Percentiles rank a stretch among this genome's conserved stretches.
phyloP scores from a whole-genome alignment of 1,140 invertebrate genomes.

The Vanessa tameamea region DNA sequence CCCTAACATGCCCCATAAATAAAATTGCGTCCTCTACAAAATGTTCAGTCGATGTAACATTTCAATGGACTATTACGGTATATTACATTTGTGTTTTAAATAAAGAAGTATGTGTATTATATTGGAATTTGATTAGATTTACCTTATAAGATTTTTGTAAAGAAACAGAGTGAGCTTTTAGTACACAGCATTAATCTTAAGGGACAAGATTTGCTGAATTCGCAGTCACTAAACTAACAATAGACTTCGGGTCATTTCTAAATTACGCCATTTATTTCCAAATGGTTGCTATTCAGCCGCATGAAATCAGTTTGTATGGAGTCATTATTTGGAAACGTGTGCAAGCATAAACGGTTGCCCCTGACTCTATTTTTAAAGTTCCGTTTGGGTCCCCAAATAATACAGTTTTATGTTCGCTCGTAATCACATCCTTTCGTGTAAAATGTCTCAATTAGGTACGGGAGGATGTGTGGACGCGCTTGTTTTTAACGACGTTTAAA shows the following conservation, averaged over 20 bases:
- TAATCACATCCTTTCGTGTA: conserved; percentile 75
- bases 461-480: conserved; percentile 68
- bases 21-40: too few species aligned
- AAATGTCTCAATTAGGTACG: conserved; percentile 77
- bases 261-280: conserved; percentile 31
- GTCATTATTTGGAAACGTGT: conserved; percentile 38
- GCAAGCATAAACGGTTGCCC: conserved; percentile 27
- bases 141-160: neutral
- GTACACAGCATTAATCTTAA: neutral
- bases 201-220: conserved; percentile 10
- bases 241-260: conserved; percentile 15
- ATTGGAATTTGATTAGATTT: too few species aligned
- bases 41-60: too few species aligned
- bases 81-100: too few species aligned
- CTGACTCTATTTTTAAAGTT: conserved; percentile 66
- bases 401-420: conserved; percentile 71
- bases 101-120: too few species aligned
- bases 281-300: conserved; percentile 31
- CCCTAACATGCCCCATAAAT: too few species aligned
- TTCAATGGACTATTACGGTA: too few species aligned
- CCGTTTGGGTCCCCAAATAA: conserved; percentile 60
- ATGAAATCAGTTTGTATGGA: conserved; percentile 35
- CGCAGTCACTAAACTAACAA: conserved; percentile 18
- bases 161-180: neutral
- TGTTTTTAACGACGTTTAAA: conserved; percentile 65